Conservation (phyloP, 1,140 invertebrate species). For the Neomicropteryx cornuta region DNA sequence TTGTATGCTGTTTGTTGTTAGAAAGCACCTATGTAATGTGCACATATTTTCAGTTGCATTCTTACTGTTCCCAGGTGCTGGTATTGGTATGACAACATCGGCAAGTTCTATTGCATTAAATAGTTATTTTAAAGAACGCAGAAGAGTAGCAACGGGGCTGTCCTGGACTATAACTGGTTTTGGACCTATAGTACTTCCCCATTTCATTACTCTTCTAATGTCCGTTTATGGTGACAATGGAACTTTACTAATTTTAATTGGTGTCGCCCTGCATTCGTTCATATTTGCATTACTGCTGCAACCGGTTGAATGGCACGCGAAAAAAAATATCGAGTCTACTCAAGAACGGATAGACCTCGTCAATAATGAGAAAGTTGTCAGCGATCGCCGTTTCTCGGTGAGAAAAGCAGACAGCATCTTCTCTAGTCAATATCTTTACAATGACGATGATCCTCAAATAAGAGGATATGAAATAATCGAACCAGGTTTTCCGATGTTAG, state of each 20-base stretch:
- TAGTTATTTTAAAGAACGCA: conserved; percentile 46
- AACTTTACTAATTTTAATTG: conserved; percentile 44
- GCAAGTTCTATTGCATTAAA: conserved; percentile 47
- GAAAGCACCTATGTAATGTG: neutral
- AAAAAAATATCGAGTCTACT: conserved; percentile 16
- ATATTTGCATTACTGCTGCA: conserved; percentile 46
- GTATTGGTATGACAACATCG: conserved; percentile 46
- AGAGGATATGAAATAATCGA: conserved; percentile 53
- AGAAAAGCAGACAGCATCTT: too few relatives aligned
- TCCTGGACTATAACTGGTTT: conserved; percentile 47
- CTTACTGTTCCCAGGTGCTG: conserved; percentile 34
- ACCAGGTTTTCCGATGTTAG: conserved; percentile 52
- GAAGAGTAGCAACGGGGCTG: conserved; percentile 42
- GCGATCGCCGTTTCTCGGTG: too few relatives aligned
- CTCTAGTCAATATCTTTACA: conserved; percentile 55
- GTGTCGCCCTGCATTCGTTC: conserved; percentile 43
- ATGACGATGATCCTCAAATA: conserved; percentile 47
- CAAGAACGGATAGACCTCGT: conserved; percentile 1
- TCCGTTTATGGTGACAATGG: conserved; percentile 41
- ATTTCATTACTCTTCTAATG: conserved; percentile 41
- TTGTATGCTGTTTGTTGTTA: conserved; percentile 1
- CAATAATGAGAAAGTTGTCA: neutral
- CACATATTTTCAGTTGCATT: neutral
- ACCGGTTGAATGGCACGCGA: conserved; percentile 50
- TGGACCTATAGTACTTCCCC: conserved; percentile 43